These are phyloP conservation scores for Aleiodes leptofemur DNA, from an alignment of 2,888 invertebrate genomes.

Conservation along the genomic window DNA sequence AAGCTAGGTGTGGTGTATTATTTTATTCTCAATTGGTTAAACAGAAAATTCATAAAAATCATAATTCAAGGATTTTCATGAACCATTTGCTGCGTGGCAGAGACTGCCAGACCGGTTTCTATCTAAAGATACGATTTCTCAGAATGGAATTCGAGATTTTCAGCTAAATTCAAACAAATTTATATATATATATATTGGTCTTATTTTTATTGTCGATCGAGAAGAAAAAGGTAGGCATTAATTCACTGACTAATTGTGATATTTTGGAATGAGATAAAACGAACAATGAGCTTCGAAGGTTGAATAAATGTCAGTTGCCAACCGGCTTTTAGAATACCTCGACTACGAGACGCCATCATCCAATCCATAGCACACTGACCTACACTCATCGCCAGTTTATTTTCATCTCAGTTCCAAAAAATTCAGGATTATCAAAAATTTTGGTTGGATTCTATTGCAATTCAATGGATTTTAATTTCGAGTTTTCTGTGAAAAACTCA, in stretches of 20 bases:
- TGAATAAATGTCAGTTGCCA: conserved; percentile 63
- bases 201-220: not conserved
- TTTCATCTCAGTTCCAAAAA: conserved; percentile 45
- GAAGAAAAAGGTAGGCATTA: not conserved
- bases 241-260: conserved; percentile 14
- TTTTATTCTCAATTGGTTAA: no score
- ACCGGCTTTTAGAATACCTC: conserved; percentile 62
- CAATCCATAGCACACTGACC: conserved; percentile 64
- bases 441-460: no score
- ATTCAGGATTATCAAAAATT: not conserved
- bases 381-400: conserved; percentile 53
- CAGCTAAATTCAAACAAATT: not conserved
- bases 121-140: conserved; percentile 4
- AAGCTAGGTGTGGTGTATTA: no score
- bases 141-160: conserved; percentile 8
- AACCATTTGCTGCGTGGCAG: no score
- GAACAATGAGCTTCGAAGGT: conserved; percentile 41
- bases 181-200: not conserved
- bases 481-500: no score
- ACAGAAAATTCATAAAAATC: no score
- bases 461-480: no score
- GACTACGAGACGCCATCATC: conserved; percentile 57
- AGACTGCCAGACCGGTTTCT: conserved; percentile 13
- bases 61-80: no score
- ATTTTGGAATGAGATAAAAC: conserved; percentile 28